Evolutionary conservation across 1,140 invertebrate genomes (phyloP).

Genomic region (Solen grandis): DNA sequence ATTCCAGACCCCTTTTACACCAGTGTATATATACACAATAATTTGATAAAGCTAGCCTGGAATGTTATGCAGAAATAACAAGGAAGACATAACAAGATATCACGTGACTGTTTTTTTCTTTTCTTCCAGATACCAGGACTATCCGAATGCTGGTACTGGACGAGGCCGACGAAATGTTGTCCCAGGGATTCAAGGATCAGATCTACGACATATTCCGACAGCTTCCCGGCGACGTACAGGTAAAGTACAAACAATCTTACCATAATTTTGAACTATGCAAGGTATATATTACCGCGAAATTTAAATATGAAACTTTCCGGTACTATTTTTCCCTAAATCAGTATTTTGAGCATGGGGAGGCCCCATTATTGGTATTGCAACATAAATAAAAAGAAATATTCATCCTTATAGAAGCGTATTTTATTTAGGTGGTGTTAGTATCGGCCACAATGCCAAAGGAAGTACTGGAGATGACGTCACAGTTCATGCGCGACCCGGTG

Average conservation of each 20-base stretch:
- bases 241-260: slow-evolving; percentile 71
- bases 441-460: slow-evolving; percentile 98
- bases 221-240: slow-evolving; percentile 94
- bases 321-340: too few relatives aligned
- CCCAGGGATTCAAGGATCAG: slow-evolving; percentile 99
- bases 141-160: slow-evolving; percentile 99
- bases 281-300: background rate
- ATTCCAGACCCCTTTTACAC: too few relatives aligned
- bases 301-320: background rate
- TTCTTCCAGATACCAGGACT: slow-evolving; percentile 80
- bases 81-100: background rate
- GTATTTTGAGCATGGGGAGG: too few relatives aligned
- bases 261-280: background rate
- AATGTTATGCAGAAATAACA: too few relatives aligned
- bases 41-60: too few relatives aligned
- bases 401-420: too few relatives aligned
- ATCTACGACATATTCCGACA: slow-evolving; percentile 99
- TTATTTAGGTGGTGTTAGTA: too few relatives aligned
- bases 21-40: too few relatives aligned
- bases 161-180: slow-evolving; percentile 99
- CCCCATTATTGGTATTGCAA: too few relatives aligned
- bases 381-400: too few relatives aligned
- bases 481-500: slow-evolving; percentile 98
- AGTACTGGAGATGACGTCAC: slow-evolving; percentile 96
- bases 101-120: background rate